phyloP scores from a whole-genome alignment of 2,113 vertebrate genomes.

The Oceanites oceanicus region DNA sequence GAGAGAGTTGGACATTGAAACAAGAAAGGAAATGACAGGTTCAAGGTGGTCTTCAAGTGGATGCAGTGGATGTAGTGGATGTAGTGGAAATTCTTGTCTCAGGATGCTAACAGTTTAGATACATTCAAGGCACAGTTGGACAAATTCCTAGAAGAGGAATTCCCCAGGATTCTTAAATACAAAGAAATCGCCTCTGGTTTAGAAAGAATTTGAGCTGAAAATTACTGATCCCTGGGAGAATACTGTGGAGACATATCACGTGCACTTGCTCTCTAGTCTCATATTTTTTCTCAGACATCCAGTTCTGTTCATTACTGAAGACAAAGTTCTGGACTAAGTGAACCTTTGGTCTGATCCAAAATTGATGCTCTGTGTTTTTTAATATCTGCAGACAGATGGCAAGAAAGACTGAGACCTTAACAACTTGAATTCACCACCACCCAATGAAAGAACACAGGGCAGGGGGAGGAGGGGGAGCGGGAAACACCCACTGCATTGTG shows the following conservation, averaged over 20 bases:
- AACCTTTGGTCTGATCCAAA: not conserved
- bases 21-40: not conserved
- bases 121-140: not conserved
- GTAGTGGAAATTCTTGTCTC: not conserved
- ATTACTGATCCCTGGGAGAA: not conserved
- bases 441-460: accelerated
- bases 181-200: not conserved
- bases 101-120: not conserved
- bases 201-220: not conserved
- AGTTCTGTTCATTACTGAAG: not conserved
- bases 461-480: accelerated
- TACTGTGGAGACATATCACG: not conserved
- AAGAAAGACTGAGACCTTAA: not conserved
- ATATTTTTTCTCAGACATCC: not conserved
- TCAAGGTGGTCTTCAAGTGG: not conserved
- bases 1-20: not conserved
- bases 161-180: not conserved
- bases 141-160: not conserved
- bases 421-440: not conserved
- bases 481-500: not conserved
- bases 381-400: not conserved
- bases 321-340: not conserved
- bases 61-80: not conserved
- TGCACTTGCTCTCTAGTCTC: not conserved
- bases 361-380: not conserved